phyloP scores from a whole-genome alignment of 1,140 invertebrate genomes.

The Habropoda laboriosa region DNA sequence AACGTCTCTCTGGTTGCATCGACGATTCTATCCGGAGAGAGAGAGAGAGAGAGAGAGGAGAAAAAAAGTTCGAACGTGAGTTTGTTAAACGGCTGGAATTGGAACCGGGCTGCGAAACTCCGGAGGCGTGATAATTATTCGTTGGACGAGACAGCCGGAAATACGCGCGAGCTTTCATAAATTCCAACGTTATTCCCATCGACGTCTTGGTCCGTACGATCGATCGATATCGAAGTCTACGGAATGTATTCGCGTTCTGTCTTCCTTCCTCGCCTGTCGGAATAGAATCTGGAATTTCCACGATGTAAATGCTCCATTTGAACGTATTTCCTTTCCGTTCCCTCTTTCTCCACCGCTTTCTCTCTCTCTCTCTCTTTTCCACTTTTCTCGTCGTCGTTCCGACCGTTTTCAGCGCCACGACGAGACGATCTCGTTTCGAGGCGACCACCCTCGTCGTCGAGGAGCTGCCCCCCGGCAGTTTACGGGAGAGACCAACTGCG shows the following conservation, averaged over 20 bases:
- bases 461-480: constrained; percentile 8
- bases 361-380: constrained; percentile 6
- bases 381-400: neutral
- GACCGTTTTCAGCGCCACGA: constrained; percentile 40
- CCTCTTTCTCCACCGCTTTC: too few species aligned
- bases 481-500: constrained; percentile 16
- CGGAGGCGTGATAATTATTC: constrained; percentile 11
- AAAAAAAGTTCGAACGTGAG: neutral
- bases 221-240: constrained; percentile 53
- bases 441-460: neutral
- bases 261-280: neutral
- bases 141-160: constrained; percentile 4
- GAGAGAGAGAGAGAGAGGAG: too few species aligned
- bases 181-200: constrained; percentile 13
- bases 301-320: constrained; percentile 56
- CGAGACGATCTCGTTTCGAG: constrained; percentile 38
- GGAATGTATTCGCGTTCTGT: constrained; percentile 45
- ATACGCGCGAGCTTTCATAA: constrained; percentile 5
- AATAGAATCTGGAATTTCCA: constrained; percentile 53
- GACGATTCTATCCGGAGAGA: too few species aligned
- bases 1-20: too few species aligned
- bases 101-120: neutral
- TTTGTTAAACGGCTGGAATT: neutral
- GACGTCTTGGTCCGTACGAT: constrained; percentile 3
- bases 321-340: constrained; percentile 34